Evolutionary conservation across 2,888 invertebrate species (phyloP).

Genomic region (Heliothis peltigera): DNA sequence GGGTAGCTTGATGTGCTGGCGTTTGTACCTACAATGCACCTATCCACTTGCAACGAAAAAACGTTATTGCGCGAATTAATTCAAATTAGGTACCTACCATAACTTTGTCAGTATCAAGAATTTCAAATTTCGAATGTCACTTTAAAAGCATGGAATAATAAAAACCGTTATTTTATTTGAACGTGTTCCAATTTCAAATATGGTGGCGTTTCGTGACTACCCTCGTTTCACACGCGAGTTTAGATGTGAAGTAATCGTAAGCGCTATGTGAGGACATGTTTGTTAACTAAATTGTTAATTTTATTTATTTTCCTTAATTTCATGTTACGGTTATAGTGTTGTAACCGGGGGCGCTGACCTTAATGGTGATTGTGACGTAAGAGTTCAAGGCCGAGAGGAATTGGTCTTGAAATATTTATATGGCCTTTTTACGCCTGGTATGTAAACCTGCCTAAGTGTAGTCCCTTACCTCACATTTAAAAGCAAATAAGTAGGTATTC

Average conservation of each 20-base stretch:
- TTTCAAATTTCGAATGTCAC: conserved; percentile 3
- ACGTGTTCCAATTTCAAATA: conserved; percentile 37
- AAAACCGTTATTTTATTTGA: conserved; percentile 44
- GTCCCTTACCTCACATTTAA: too few species aligned
- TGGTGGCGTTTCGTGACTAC: conserved; percentile 37
- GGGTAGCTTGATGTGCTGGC: not conserved
- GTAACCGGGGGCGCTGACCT: conserved; percentile 30
- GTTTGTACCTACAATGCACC: conserved; percentile 25
- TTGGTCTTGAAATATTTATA: not conserved
- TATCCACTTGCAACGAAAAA: conserved; percentile 15
- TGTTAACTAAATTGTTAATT: conserved; percentile 32
- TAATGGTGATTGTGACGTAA: not conserved
- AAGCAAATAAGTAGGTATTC: too few species aligned
- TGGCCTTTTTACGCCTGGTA: not conserved
- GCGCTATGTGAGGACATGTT: conserved; percentile 24
- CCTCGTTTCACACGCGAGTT: conserved; percentile 49
- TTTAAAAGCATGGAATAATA: conserved; percentile 31
- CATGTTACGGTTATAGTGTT: not conserved
- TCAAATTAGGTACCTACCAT: not conserved
- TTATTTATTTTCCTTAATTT: conserved; percentile 19
- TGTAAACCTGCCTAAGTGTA: too few species aligned
- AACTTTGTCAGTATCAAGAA: conserved; percentile 33
- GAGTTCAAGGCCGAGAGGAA: not conserved
- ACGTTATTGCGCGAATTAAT: conserved; percentile 4
- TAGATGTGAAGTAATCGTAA: conserved; percentile 50